phyloP scores from a whole-genome alignment of 2,113 vertebrate species.

The Mesocricetus auratus region DNA sequence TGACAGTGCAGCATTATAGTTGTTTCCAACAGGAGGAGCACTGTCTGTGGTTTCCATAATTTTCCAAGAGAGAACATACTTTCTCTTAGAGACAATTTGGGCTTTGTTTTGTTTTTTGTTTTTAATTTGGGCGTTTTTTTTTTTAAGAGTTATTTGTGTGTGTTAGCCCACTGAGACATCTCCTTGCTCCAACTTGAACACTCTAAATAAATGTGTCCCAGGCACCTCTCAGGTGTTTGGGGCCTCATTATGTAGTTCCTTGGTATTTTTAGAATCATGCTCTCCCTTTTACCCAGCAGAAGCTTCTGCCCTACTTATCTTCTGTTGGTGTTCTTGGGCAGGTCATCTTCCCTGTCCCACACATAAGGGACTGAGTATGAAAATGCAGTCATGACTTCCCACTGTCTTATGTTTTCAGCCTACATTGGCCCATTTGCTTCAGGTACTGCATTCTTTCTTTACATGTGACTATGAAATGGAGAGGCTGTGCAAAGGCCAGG shows the following conservation, averaged over 20 bases:
- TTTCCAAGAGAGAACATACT: not conserved
- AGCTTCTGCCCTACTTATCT: not conserved
- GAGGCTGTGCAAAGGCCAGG: not conserved
- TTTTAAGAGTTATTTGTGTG: not conserved
- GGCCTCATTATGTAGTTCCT: no score
- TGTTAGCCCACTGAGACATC: not conserved
- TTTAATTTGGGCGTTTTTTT: no score
- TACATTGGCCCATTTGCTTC: not conserved
- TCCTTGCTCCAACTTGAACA: not conserved
- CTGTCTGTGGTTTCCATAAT: not conserved
- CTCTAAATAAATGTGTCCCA: not conserved
- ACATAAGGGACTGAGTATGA: not conserved
- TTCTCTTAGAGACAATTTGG: not conserved
- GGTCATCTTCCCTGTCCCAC: not conserved
- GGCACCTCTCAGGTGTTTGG: not conserved
- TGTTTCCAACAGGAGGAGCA: not conserved
- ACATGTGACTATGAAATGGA: not conserved
- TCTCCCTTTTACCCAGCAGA: not conserved
- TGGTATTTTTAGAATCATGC: not conserved
- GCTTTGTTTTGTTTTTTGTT: not conserved
- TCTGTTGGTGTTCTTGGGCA: not conserved
- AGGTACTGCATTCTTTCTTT: not conserved
- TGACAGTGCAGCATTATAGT: not conserved
- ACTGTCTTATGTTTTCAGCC: not conserved
- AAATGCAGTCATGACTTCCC: no score